phyloP scores from a whole-genome alignment of 2,113 vertebrate species.

The Urocynchramus pylzowi region DNA sequence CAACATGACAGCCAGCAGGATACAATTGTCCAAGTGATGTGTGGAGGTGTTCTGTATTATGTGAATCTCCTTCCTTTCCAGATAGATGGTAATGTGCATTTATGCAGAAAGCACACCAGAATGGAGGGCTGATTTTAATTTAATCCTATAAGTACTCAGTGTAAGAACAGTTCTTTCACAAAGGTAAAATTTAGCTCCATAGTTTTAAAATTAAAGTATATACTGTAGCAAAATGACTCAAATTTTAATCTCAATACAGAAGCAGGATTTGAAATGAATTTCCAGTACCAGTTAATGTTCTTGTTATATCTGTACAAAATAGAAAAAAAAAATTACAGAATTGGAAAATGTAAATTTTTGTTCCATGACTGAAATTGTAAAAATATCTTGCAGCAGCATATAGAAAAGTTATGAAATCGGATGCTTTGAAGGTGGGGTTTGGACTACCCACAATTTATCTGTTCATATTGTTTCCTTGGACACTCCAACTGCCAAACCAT shows the following conservation, averaged over 20 bases:
- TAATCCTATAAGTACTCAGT: not conserved
- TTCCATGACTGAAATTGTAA: not conserved
- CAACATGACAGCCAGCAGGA: constrained; percentile 30
- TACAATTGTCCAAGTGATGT: constrained; percentile 24
- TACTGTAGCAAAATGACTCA: not conserved
- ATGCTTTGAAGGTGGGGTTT: not conserved
- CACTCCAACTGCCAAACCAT: not conserved
- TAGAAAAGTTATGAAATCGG: not conserved
- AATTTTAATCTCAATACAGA: not conserved
- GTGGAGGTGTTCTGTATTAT: constrained; percentile 30
- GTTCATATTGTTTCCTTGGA: not conserved
- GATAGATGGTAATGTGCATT: not conserved
- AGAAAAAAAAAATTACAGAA: not conserved
- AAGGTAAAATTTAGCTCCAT: constrained; percentile 18
- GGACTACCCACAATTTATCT: not conserved
- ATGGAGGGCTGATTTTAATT: not conserved
- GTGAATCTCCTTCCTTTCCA: not conserved
- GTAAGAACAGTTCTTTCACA: not conserved
- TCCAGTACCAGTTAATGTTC: not conserved
- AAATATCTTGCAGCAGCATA: not conserved
- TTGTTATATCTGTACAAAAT: not conserved
- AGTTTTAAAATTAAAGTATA: not conserved
- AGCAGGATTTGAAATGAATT: not conserved
- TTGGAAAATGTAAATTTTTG: not conserved
- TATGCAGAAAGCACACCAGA: constrained; percentile 1